Conservation (phyloP, 1,140 invertebrate genomes). For the Pteromalus puparum region DNA sequence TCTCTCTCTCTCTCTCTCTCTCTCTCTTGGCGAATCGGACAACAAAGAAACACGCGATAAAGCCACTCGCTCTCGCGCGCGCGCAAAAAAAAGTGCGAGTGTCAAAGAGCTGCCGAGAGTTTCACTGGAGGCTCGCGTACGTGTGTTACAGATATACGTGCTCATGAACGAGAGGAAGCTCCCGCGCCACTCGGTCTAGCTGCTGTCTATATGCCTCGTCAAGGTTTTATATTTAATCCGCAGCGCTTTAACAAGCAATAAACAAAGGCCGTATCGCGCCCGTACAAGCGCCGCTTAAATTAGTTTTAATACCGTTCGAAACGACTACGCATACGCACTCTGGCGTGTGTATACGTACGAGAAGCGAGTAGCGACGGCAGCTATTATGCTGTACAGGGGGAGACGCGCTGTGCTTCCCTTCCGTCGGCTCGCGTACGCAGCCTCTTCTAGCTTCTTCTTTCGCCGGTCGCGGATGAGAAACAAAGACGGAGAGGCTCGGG, state of each 20-base stretch:
- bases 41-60: constrained; percentile 30
- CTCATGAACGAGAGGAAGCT: not conserved
- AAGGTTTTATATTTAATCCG: constrained; percentile 76
- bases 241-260: constrained; percentile 73
- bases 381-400: no score
- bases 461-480: not conserved
- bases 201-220: constrained; percentile 67
- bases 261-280: constrained; percentile 73
- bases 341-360: not conserved
- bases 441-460: not conserved
- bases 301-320: constrained; percentile 74
- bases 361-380: constrained; percentile 12
- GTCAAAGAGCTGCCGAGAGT: no score
- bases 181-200: constrained; percentile 74
- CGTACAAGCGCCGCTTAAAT: constrained; percentile 71
- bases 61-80: not conserved
- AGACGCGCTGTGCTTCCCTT: not conserved
- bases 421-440: not conserved
- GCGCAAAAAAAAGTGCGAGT: not conserved
- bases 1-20: not conserved
- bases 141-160: not conserved
- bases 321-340: constrained; percentile 62
- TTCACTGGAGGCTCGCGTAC: not conserved
- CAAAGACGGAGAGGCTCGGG: not conserved
- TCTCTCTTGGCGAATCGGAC: not conserved